A percentile compares a stretch with the other conserved stretches of the same genome.
Evolutionary conservation across 2,888 invertebrate species (phyloP).

Genomic region (Nymphalis urticae): DNA sequence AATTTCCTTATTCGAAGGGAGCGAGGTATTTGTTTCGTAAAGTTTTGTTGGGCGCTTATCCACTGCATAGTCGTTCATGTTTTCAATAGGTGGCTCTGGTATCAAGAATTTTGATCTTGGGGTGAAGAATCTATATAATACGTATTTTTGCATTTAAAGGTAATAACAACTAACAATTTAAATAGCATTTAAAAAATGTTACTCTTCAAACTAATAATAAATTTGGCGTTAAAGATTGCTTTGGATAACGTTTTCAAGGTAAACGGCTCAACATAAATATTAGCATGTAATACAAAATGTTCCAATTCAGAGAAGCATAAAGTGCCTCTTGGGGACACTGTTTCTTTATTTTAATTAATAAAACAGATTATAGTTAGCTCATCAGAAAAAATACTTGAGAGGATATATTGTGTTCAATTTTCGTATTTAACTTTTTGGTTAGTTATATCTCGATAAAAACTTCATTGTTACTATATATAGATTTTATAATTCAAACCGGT

Average conservation of each 20-base stretch:
- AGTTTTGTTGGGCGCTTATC: background rate
- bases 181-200: background rate
- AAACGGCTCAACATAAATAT: conserved; percentile 35
- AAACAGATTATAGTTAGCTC: too few relatives aligned
- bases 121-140: background rate
- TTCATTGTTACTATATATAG: too few relatives aligned
- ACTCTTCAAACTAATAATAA: conserved; percentile 20
- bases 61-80: conserved; percentile 6
- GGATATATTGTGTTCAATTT: too few relatives aligned
- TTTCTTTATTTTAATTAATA: background rate
- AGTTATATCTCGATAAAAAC: too few relatives aligned
- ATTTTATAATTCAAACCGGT: too few relatives aligned
- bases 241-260: conserved; percentile 35
- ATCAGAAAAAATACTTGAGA: too few relatives aligned
- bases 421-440: too few relatives aligned
- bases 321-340: background rate
- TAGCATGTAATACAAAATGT: conserved; percentile 32
- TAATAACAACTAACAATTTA: background rate
- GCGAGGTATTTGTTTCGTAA: conserved; percentile 1
- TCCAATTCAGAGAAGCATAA: conserved; percentile 31
- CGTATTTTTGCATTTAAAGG: too few relatives aligned
- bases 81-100: conserved; percentile 33
- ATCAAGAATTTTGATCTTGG: background rate
- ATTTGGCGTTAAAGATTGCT: conserved; percentile 30
- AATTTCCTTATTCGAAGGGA: conserved; percentile 5